Conservation (phyloP, 2,113 vertebrate species). For the Rhineura floridana region DNA sequence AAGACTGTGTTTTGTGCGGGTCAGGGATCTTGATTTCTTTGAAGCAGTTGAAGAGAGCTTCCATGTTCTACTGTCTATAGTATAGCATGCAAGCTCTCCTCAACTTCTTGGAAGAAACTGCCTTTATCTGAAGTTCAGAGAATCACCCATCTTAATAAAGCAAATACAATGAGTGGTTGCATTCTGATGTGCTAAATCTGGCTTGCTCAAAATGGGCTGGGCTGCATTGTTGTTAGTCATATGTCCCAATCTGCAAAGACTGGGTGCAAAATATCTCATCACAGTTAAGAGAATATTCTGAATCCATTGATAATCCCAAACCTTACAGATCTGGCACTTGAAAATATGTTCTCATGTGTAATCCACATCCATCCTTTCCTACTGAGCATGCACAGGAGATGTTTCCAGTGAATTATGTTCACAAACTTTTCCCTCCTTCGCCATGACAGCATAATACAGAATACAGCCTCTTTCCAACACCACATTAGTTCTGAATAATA, state of each 20-base stretch:
- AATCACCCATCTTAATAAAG: too few relatives aligned
- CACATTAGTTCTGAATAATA: conserved; percentile 24
- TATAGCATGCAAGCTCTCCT: too few relatives aligned
- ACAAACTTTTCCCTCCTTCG: not conserved
- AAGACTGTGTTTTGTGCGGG: too few relatives aligned
- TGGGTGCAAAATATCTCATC: not conserved
- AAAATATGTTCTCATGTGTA: not conserved
- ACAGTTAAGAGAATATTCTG: not conserved
- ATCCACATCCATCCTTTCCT: not conserved
- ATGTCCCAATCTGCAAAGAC: not conserved
- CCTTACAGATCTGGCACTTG: not conserved
- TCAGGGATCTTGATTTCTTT: not conserved
- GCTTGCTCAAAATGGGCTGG: not conserved
- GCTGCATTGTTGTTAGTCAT: not conserved
- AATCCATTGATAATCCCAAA: too few relatives aligned
- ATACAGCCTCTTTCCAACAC: conserved; percentile 13
- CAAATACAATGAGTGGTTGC: not conserved
- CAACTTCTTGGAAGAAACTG: too few relatives aligned
- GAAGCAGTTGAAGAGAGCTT: not conserved
- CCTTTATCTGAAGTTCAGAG: not conserved
- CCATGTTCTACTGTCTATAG: not conserved
- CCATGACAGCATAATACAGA: not conserved
- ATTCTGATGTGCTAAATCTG: not conserved
- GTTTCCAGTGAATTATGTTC: conserved; percentile 7
- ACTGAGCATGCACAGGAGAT: not conserved